Evolutionary conservation across 2,888 invertebrate genomes (phyloP), one percentile per base, ranked within the genome.

Genomic region (Trisateles emortualis): DNA sequence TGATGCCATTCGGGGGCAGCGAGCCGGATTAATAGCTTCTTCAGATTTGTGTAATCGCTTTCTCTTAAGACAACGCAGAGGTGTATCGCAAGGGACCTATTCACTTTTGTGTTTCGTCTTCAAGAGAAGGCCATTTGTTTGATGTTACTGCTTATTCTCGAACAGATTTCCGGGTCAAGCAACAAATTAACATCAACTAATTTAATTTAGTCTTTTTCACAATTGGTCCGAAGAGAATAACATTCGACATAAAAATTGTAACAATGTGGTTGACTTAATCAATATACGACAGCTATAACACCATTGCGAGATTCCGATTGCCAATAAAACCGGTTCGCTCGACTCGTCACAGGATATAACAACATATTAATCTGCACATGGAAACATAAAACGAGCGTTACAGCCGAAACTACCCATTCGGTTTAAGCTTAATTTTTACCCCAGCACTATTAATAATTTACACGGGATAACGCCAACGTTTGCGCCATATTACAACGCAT

Each of bases 1-100:
- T 90, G 90, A 91, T 92, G 92, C 90, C 92, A 92, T 91, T 90
- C 86, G 87, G 81, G 88, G 83, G 92, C 91, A 92, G 91, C 88
- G 89, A 91, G 86, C 88, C 86, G 91, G 88, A 92, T 91, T 92
- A 92, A 92, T 92, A 90, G 91, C 92, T 90, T 88, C 91, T 90
- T 90, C 90, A 90, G 92, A 92, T 92, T 92, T 90, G 92, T 91
- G 92, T 92, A 92, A 92, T 92, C 92, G 90, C 90, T 88, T 92
- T 90, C 88, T 91, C 89, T 86, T 88, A 90, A 91, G 90, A 91
- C 88, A 92, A 91, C 87, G 85, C 81, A 76, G 76, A 79, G 83
- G 83, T 84, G 75, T 75, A 68, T 85, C 88, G 81, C 86, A 68
- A 79, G 87, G 88, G 89, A 84, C 80, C 81, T 77, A 84, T 88